Evolutionary conservation across 2,888 invertebrate genomes (phyloP).

Genomic region (Andrena fulva): DNA sequence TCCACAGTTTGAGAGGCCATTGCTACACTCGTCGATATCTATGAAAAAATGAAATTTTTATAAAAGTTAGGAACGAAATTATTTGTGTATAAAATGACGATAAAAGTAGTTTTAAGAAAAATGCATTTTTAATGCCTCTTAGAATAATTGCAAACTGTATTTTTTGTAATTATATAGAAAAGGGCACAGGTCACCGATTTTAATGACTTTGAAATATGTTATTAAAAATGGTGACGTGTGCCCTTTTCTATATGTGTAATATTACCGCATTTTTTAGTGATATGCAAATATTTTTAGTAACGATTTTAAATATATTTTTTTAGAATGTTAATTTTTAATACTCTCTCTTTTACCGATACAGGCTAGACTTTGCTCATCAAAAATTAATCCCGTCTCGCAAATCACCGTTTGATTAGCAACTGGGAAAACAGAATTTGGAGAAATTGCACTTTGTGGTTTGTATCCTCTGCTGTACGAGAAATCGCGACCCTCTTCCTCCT

Average conservation of each 20-base stretch:
- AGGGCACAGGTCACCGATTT: no score
- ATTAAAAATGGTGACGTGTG: no score
- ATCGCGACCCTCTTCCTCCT: neutral
- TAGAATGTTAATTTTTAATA: neutral
- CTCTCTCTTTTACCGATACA: conserved; percentile 54
- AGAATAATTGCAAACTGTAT: no score
- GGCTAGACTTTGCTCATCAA: conserved; percentile 41
- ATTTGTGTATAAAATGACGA: no score
- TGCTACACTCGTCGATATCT: conserved; percentile 75
- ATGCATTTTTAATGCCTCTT: no score
- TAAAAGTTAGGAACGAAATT: no score
- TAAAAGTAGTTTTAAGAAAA: no score
- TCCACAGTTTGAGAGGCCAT: conserved; percentile 76
- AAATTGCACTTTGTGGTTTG: conserved; percentile 71
- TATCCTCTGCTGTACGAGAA: conserved; percentile 79
- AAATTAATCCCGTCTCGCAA: conserved; percentile 54
- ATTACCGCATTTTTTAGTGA: neutral
- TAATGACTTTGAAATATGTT: no score
- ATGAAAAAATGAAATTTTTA: neutral
- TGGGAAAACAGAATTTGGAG: neutral
- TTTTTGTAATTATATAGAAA: no score
- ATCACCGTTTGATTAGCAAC: conserved; percentile 31
- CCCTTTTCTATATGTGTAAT: neutral
- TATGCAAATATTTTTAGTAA: neutral
- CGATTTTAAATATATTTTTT: neutral